Base-by-base conservation (phyloP, 2,888 invertebrate species). In the Dione vanillae region DNA sequence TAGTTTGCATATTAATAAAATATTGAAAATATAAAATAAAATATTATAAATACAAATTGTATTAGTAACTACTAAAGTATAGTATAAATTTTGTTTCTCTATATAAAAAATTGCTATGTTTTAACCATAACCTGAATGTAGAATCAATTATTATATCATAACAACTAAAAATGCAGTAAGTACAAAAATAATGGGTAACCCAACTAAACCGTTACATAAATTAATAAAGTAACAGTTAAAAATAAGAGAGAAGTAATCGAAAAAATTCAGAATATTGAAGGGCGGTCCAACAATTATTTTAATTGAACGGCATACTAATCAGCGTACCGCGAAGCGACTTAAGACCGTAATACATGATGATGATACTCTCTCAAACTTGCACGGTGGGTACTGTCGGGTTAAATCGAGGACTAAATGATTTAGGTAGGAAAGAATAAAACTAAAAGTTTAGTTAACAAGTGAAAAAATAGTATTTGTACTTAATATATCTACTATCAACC, bases 241-340 rank as follows among this genome's bases (percentile, higher is more conserved):
- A 47, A 61, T 61, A 65, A 73, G 65, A n/a, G 65, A 67, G 61
- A 73, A 49, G 67, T 43, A 65, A 70, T 65, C 65, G 61, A 47
- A 67, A 45, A 70, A 65, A 65, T 67, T 52, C 35, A 51, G 51
- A 3, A 64, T 58, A 43, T 41, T 16, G 37, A 72, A 70, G 65
- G 69, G 59, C 66, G 67, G 52, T 64, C 41, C 16, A 37, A 40
- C 56, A 67, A 67, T 20, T 56, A 64, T 47, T 67, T 70, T 70
- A 73, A 70, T 70, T 59, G 43, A 73, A 73, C 16, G 70, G 19
- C 58, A 67, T 54, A 67, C 59, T 67, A 67, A 70, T 65, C 65
- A 64, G 20, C 54, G 43, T 54, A 67, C 65, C 70, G 65, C 65
- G 56, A 69, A 43, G 20, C 41, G 54, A 40, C 16, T 40, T 59